Evolutionary conservation across 2,888 invertebrate species (phyloP).

Genomic region (Nephrotoma flavescens): DNA sequence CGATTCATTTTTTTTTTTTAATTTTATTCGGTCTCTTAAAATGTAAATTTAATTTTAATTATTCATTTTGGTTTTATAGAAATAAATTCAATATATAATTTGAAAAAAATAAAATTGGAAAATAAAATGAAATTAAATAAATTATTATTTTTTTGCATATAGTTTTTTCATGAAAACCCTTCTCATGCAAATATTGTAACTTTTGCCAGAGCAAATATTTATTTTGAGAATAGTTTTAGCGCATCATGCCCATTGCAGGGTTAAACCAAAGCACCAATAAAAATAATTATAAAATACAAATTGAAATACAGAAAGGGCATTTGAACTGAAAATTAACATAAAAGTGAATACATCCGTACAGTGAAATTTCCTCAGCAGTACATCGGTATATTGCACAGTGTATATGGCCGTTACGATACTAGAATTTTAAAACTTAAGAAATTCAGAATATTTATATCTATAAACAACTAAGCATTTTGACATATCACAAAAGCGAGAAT

Average conservation of each 20-base stretch:
- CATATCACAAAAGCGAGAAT: too few relatives aligned
- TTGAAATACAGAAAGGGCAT: background rate
- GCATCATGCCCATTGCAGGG: background rate
- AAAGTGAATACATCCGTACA: background rate
- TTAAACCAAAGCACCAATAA: background rate
- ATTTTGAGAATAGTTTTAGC: background rate
- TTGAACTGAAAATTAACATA: background rate
- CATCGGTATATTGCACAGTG: too few relatives aligned
- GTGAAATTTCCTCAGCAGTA: background rate
- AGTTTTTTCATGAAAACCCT: too few relatives aligned
- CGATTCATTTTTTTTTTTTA: background rate
- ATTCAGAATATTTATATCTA: too few relatives aligned
- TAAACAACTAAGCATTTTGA: too few relatives aligned
- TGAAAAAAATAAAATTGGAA: background rate
- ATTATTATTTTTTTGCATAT: background rate
- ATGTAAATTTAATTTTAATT: background rate
- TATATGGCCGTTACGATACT: too few relatives aligned
- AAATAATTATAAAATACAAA: background rate
- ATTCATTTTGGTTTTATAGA: background rate
- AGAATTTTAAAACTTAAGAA: too few relatives aligned
- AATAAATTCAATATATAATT: background rate
- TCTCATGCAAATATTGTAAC: too few relatives aligned
- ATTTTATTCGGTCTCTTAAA: background rate
- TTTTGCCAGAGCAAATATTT: background rate
- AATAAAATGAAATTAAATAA: background rate